phyloP scores from a whole-genome alignment of 2,113 vertebrate species.

The Xiphophorus couchianus region DNA sequence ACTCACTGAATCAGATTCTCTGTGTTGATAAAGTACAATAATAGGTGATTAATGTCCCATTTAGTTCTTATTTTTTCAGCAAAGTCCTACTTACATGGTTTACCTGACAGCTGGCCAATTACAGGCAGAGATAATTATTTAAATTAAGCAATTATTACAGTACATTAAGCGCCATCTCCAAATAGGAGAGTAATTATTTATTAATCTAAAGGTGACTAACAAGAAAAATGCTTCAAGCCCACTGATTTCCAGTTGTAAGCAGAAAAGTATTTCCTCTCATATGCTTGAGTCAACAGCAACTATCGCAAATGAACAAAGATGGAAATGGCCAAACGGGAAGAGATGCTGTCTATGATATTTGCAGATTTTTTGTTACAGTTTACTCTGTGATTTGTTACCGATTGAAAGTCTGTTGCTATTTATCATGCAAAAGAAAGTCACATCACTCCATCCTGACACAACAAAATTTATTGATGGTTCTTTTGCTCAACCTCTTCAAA shows the following conservation, averaged over 20 bases:
- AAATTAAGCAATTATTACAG: background rate
- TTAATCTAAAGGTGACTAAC: background rate
- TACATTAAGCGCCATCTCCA: background rate
- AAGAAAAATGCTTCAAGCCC: background rate
- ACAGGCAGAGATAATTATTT: background rate
- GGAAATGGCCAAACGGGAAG: background rate
- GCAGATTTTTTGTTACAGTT: too few species aligned
- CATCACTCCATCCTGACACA: constrained; percentile 15
- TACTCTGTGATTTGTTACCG: too few species aligned
- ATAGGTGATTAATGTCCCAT: background rate
- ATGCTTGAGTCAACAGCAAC: background rate
- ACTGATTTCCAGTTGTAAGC: background rate
- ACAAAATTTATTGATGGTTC: background rate
- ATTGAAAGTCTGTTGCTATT: too few species aligned
- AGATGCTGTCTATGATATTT: background rate
- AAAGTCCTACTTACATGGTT: background rate
- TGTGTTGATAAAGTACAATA: background rate
- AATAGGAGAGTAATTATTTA: background rate
- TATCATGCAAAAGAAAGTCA: background rate
- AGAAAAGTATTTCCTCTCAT: background rate
- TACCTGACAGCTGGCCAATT: background rate
- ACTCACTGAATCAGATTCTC: background rate
- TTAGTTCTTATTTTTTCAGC: background rate
- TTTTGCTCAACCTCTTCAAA: constrained; percentile 11
- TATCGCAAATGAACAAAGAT: background rate